Evolutionary conservation across 2,888 invertebrate genomes (phyloP).

Genomic region (Alviniconcha strummeri): DNA sequence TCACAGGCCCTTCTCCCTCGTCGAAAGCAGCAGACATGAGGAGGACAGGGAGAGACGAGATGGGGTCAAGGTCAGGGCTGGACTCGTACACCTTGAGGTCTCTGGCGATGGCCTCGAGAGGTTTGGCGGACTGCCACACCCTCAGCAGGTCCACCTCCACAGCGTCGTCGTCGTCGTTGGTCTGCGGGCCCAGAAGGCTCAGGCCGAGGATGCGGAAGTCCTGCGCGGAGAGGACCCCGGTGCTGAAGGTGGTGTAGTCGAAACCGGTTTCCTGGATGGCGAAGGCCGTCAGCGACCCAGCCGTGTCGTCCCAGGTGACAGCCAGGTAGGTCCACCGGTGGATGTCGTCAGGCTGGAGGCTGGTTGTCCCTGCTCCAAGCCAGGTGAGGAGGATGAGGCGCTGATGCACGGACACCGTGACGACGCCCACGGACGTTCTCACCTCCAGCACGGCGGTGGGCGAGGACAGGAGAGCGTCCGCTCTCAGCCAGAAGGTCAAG

Average conservation of each 20-base stretch:
- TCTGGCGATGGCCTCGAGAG: conserved; percentile 38
- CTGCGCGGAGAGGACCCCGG: background rate
- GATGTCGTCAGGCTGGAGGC: conserved; percentile 7
- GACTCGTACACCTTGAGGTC: conserved; percentile 43
- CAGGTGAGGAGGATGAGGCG: conserved; percentile 21
- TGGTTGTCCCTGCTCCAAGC: conserved; percentile 30
- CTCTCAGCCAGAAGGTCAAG: conserved; percentile 26
- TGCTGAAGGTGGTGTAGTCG: conserved; percentile 32
- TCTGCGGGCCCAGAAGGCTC: conserved; percentile 21
- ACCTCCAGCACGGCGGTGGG: conserved; percentile 30
- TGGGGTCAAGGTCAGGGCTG: conserved; percentile 10
- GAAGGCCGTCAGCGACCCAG: conserved; percentile 35
- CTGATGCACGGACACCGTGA: conserved; percentile 4
- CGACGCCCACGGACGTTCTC: conserved; percentile 17
- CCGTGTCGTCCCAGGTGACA: conserved; percentile 35
- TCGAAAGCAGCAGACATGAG: conserved; percentile 46
- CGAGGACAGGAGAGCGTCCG: background rate
- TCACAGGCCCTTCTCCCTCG: conserved; percentile 48
- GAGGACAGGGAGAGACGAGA: conserved; percentile 32
- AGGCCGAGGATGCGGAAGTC: conserved; percentile 29
- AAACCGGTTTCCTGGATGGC: conserved; percentile 35
- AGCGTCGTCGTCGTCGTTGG: background rate
- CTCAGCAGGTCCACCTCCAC: conserved; percentile 50
- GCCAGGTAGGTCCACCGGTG: conserved; percentile 39
- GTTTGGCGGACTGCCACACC: conserved; percentile 47